A percentile compares a stretch with the other conserved stretches of the same genome.
Evolutionary conservation across 2,797 vertebrate genomes (phyloP).

Genomic region (Malacoraja senta): DNA sequence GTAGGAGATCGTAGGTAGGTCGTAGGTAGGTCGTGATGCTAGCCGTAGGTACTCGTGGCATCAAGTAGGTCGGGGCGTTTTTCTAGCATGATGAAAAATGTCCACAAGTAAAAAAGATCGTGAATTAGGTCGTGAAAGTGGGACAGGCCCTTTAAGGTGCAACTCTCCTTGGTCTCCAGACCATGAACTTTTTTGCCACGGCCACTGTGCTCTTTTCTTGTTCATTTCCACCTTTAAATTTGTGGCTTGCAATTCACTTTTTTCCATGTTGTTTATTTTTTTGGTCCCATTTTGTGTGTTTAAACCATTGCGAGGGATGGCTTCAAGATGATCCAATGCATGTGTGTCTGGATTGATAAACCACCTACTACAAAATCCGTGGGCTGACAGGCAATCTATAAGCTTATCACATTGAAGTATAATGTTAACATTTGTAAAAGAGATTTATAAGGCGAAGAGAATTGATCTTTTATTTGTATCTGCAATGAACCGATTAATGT

Average conservation of each 20-base stretch:
- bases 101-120: too few species aligned
- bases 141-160: too few species aligned
- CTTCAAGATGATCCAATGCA: neutral
- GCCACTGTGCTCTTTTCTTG: neutral
- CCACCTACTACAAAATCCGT: neutral
- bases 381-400: neutral
- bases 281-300: neutral
- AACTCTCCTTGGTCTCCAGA: neutral
- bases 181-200: neutral
- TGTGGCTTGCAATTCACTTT: neutral
- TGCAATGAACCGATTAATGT: neutral
- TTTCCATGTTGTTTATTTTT: neutral
- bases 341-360: neutral
- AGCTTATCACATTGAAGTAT: neutral
- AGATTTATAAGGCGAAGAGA: neutral
- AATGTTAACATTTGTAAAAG: neutral
- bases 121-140: too few species aligned
- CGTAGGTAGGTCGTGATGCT: too few species aligned
- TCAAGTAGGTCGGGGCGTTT: too few species aligned
- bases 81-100: too few species aligned
- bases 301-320: neutral
- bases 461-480: neutral
- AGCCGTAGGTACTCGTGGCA: too few species aligned
- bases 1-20: too few species aligned
- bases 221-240: neutral